phyloP scores from a whole-genome alignment of 2,888 invertebrate genomes.

The Pristionchus entomophagus region DNA sequence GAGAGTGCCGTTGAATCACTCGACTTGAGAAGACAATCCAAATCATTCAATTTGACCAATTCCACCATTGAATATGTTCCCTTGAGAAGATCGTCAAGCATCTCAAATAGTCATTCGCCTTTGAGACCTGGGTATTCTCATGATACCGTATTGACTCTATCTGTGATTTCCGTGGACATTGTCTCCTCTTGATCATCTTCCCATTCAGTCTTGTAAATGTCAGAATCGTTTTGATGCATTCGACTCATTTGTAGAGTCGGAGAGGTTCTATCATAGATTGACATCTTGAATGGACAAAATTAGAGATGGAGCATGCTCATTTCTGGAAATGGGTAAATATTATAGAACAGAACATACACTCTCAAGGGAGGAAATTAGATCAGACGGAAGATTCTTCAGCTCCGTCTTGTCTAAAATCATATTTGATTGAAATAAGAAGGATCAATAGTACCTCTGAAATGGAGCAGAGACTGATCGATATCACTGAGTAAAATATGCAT shows the following conservation, averaged over 20 bases:
- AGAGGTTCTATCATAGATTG: background rate
- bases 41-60: background rate
- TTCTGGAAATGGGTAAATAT: background rate
- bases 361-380: background rate
- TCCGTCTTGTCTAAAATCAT: slow-evolving; percentile 16
- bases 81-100: slow-evolving; percentile 2
- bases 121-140: background rate
- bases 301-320: background rate
- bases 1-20: background rate
- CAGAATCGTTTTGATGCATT: background rate
- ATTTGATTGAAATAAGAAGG: too few species aligned
- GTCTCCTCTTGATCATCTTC: background rate
- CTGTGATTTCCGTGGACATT: too few species aligned
- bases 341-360: background rate
- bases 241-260: slow-evolving; percentile 13
- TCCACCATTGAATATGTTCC: background rate
- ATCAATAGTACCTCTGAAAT: background rate
- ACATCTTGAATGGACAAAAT: background rate
- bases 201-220: background rate
- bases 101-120: background rate
- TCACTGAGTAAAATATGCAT: background rate
- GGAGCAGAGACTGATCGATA: background rate
- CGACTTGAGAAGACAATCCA: background rate
- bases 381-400: slow-evolving; percentile 2
- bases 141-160: background rate